Evolutionary conservation across 2,113 vertebrate genomes (phyloP), one percentile per base, ranked within the genome.

Genomic region (Tiliqua scincoides): DNA sequence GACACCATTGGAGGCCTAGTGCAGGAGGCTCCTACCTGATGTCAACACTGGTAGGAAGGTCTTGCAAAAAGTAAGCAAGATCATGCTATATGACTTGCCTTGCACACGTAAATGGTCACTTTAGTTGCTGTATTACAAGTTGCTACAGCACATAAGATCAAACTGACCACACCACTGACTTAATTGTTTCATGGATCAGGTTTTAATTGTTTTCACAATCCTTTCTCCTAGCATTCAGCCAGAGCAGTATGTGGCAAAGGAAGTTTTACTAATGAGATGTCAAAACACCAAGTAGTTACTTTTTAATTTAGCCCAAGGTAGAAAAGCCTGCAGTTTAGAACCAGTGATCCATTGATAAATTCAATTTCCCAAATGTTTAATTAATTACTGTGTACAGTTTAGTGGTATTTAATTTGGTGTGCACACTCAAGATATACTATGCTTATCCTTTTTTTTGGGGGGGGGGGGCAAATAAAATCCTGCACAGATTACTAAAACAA

Each of bases 251-350:
- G 65, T 72, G 62, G 52, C 62, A 88, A 91, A 89, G 32, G 54
- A 86, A 90, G 62, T 86, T 93, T 93, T 94, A 63, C 35, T 93
- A 92, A 89, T 27, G 37, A 91, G 89, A 95, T 43, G n/a, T 93
- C 90, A 92, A 94, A 95, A 94, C 11, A 93, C 79, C 32, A 92
- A 89, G 62, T 85, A 43, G 83, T 85, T 92, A 92, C 43, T 92
- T 95, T 94, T 94, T 30, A 95, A 95, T 95, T 95, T 94, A 92
- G 91, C 86, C 92, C 80, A 93, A 88, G 77, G 91, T 95, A 93
- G 81, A 94, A n/a, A n/a, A 92, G 72, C 40, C 30, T 90, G 70
- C 87, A 85, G 75, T 91, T 93, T 93, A 92, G 78, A 96, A 84
- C 78, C 87, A 96, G 87, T 95, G 94, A 96, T 90, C 90, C 91